Evolutionary conservation across 2,113 vertebrate genomes (phyloP).

Genomic region (Dryoscopus gambensis): DNA sequence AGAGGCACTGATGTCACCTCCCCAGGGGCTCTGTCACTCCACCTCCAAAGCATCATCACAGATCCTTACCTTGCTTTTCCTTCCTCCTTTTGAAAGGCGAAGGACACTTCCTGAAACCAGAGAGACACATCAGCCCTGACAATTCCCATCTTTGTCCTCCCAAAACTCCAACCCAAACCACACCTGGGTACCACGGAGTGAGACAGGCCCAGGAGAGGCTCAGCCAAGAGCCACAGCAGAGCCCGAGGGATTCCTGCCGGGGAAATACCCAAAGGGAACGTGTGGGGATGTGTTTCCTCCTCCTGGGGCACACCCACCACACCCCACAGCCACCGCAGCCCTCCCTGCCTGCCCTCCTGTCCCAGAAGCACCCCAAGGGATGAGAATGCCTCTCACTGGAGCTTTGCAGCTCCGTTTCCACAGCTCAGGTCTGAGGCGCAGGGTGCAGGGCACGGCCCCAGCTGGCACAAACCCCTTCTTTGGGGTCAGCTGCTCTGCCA

Average conservation of each 20-base stretch:
- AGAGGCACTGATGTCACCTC: not conserved
- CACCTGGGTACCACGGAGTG: too few relatives aligned
- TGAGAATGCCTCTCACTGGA: not conserved
- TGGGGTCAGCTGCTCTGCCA: not conserved
- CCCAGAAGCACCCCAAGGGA: not conserved
- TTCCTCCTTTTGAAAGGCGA: constrained; percentile 44
- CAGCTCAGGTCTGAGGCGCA: not conserved
- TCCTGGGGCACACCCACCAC: not conserved
- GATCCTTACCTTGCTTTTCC: constrained; percentile 53
- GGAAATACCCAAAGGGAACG: not conserved
- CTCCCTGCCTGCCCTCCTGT: not conserved
- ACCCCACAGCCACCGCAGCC: not conserved
- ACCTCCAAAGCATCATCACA: not conserved
- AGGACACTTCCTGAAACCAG: constrained; percentile 57
- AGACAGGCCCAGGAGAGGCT: not conserved
- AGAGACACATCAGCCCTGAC: not conserved
- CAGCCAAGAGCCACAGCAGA: not conserved
- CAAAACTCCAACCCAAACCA: not conserved
- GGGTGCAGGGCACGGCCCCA: not conserved
- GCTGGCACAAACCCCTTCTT: not conserved
- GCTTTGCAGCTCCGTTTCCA: not conserved
- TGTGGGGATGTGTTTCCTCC: not conserved
- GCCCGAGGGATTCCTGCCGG: not conserved
- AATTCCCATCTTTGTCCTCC: not conserved
- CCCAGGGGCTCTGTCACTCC: not conserved